phyloP scores from a whole-genome alignment of 2,113 vertebrate genomes.

The Gymnorhina tibicen region DNA sequence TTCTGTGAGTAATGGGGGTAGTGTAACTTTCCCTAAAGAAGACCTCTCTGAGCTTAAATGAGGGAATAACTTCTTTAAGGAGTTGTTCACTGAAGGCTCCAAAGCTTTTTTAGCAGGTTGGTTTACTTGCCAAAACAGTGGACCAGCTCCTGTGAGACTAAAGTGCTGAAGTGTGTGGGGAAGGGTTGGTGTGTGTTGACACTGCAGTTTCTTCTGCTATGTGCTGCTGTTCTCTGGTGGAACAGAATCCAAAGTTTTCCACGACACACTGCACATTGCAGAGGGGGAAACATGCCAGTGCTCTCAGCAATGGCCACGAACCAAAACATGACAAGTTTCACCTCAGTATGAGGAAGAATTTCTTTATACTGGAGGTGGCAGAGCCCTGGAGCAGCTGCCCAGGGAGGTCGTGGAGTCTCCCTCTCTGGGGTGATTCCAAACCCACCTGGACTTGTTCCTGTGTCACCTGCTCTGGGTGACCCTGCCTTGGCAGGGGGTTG shows the following conservation, averaged over 20 bases:
- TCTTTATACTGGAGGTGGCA: neutral
- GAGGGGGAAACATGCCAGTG: neutral
- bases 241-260: neutral
- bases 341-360: neutral
- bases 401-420: accelerated
- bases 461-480: neutral
- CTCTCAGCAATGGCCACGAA: neutral
- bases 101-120: neutral
- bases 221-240: neutral
- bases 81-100: neutral
- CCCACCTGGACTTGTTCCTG: neutral
- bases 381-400: neutral
- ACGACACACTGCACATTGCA: neutral
- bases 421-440: neutral
- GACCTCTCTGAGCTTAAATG: neutral
- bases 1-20: neutral
- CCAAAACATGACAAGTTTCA: neutral
- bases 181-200: neutral
- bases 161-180: neutral
- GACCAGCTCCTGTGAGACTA: neutral
- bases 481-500: no score
- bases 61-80: neutral
- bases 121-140: neutral
- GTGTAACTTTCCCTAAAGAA: neutral
- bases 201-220: neutral